Percentiles rank a stretch among this genome's conserved stretches.
These are phyloP conservation scores for Nomia melanderi DNA, from an alignment of 1,140 invertebrate genomes.

Conservation along the genomic window DNA sequence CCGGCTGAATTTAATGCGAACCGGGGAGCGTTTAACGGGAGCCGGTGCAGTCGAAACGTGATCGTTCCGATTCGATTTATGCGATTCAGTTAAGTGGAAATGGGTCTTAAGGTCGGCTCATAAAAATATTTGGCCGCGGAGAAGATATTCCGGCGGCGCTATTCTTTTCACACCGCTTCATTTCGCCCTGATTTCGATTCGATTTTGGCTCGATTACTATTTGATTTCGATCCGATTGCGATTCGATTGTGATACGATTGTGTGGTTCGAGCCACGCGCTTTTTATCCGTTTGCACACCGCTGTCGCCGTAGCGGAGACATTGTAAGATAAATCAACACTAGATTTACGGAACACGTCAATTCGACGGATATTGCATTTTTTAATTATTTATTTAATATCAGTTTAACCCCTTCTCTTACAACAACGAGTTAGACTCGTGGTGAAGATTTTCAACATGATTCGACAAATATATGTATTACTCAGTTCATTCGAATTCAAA, in stretches of 20 bases:
- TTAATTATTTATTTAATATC: too few relatives aligned
- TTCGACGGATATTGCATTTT: too few relatives aligned
- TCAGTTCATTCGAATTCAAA: too few relatives aligned
- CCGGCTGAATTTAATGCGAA: background rate
- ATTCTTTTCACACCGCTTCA: constrained; percentile 12
- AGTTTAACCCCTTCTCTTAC: too few relatives aligned
- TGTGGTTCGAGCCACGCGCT: background rate
- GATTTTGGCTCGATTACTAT: constrained; percentile 19
- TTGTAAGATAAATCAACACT: too few relatives aligned
- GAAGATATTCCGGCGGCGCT: background rate
- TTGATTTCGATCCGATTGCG: constrained; percentile 27
- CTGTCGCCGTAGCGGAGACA: too few relatives aligned
- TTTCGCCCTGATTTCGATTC: constrained; percentile 29
- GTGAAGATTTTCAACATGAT: too few relatives aligned
- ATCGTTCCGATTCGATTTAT: constrained; percentile 17
- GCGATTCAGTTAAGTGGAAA: background rate
- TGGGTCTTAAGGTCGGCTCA: constrained; percentile 1
- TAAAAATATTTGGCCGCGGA: constrained; percentile 26
- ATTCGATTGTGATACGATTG: constrained; percentile 24
- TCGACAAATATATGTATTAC: too few relatives aligned
- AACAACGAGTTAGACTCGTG: too few relatives aligned
- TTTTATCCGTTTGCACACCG: too few relatives aligned
- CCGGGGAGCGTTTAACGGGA: background rate
- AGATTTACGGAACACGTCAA: too few relatives aligned
- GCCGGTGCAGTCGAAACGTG: background rate